Conservation (phyloP, 2,797 vertebrate genomes). For the Rhinoraja longicauda region DNA sequence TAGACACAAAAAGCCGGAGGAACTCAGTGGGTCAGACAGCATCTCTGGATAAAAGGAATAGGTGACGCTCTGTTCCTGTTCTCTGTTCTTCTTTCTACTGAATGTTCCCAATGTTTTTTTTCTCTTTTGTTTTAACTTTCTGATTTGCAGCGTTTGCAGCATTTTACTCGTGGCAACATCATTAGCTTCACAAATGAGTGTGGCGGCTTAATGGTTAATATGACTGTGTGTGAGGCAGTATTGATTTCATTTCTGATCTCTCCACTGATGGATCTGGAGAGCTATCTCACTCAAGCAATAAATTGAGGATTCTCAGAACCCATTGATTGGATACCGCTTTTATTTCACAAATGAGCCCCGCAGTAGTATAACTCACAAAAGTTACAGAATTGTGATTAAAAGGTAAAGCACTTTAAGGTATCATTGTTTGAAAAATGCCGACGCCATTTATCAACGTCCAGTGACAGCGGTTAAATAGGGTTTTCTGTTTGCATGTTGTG, state of each 20-base stretch:
- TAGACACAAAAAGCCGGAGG: too few species aligned
- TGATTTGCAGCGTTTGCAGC: too few species aligned
- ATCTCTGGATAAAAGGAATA: too few species aligned
- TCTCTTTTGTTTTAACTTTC: too few species aligned
- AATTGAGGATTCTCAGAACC: background rate
- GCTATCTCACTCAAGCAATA: conserved; percentile 7
- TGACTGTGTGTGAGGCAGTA: background rate
- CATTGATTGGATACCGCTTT: background rate
- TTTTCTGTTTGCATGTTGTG: background rate
- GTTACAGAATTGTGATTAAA: conserved; percentile 7
- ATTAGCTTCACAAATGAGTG: background rate
- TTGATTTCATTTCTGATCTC: background rate
- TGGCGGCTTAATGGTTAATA: background rate
- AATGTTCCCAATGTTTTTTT: too few species aligned
- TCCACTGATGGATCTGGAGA: background rate
- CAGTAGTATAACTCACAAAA: background rate
- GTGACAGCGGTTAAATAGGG: background rate
- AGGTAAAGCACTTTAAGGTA: background rate
- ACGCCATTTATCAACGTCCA: background rate
- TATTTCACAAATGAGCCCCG: background rate
- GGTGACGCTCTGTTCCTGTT: too few species aligned
- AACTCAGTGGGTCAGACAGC: too few species aligned
- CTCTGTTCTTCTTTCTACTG: too few species aligned
- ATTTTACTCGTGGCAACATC: background rate
- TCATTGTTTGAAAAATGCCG: background rate